Percentiles rank a stretch among this genome's conserved stretches.
phyloP scores from a whole-genome alignment of 2,888 invertebrate species.

The Drosophila sordidula region DNA sequence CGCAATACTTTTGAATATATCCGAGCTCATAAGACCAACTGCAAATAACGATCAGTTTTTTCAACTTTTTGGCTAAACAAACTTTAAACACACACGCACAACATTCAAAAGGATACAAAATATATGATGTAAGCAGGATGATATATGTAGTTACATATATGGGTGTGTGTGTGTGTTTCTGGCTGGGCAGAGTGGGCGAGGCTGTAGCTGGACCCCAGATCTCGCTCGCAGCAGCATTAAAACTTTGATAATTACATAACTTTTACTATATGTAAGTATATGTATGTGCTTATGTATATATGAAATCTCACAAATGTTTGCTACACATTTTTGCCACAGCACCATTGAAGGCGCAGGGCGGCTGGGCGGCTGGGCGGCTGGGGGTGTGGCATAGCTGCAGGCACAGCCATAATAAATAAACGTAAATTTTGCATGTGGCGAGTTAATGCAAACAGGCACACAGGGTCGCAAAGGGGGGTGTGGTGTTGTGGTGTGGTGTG shows the following conservation, averaged over 20 bases:
- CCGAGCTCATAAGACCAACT: background rate
- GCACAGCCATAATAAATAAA: constrained; percentile 71
- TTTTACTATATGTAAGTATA: constrained; percentile 47
- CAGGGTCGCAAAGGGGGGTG: constrained; percentile 19
- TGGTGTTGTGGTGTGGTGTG: constrained; percentile 4
- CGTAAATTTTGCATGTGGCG: constrained; percentile 80
- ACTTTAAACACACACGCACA: constrained; percentile 12
- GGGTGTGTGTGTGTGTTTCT: constrained; percentile 1
- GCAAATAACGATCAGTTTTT: constrained; percentile 14
- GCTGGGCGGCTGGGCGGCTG: background rate
- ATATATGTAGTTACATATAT: constrained; percentile 29
- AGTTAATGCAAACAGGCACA: constrained; percentile 74
- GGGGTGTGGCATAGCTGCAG: constrained; percentile 36
- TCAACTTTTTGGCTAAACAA: constrained; percentile 16
- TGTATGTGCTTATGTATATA: background rate
- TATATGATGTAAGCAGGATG: constrained; percentile 49
- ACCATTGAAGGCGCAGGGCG: constrained; percentile 17
- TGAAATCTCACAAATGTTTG: constrained; percentile 73
- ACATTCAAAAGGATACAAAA: constrained; percentile 32
- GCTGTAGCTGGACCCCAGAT: constrained; percentile 19
- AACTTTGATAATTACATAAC: constrained; percentile 81
- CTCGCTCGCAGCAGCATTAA: constrained; percentile 65
- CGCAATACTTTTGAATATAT: background rate
- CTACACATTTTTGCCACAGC: constrained; percentile 63
- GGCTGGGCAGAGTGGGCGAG: constrained; percentile 8